phyloP scores from a whole-genome alignment of 1,140 invertebrate genomes.

The Acromyrmex heyeri region DNA sequence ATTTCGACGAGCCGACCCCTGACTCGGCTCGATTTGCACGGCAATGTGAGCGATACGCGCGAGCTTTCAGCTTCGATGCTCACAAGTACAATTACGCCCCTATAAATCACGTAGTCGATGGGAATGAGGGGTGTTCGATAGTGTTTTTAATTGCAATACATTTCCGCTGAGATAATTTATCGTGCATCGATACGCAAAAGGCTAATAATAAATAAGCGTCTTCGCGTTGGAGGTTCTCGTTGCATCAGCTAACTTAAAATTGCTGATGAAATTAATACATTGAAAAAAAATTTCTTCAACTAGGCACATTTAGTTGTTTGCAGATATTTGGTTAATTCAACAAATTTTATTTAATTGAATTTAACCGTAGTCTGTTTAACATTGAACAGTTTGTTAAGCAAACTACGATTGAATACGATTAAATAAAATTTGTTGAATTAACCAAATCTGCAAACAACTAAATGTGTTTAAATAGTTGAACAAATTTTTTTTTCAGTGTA shows the following conservation, averaged over 20 bases:
- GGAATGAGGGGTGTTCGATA: slow-evolving; percentile 52
- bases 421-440: too few species aligned
- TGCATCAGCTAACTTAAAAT: neutral
- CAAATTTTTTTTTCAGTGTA: too few species aligned
- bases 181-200: neutral
- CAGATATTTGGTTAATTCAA: too few species aligned
- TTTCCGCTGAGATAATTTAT: slow-evolving; percentile 33
- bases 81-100: slow-evolving; percentile 57
- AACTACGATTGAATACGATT: too few species aligned
- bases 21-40: slow-evolving; percentile 63
- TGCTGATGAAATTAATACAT: neutral
- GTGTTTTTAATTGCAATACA: slow-evolving; percentile 55
- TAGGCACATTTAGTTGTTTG: too few species aligned
- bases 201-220: neutral
- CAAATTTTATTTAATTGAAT: too few species aligned
- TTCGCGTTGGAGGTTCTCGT: neutral
- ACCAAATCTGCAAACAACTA: too few species aligned
- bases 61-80: slow-evolving; percentile 57
- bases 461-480: too few species aligned
- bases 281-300: too few species aligned
- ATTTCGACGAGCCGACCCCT: slow-evolving; percentile 57
- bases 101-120: slow-evolving; percentile 52
- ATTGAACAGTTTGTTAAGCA: too few species aligned
- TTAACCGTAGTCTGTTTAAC: too few species aligned
- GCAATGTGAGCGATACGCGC: slow-evolving; percentile 48